These are phyloP conservation scores for Neodon shergylaensis DNA, from an alignment of 2,113 vertebrate genomes.

Conservation along the genomic window DNA sequence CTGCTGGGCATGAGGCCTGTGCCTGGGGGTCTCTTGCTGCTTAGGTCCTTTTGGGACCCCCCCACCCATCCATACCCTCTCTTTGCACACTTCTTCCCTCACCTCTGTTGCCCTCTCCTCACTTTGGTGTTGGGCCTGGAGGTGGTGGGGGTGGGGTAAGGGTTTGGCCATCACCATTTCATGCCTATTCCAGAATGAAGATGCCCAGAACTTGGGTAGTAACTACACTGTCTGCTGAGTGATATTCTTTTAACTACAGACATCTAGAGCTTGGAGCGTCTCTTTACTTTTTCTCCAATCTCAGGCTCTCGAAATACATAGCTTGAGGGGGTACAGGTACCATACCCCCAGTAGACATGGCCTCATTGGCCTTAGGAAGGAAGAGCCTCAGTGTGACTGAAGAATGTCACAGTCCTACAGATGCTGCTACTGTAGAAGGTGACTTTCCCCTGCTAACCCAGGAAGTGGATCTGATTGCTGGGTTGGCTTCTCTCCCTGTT, in stretches of 20 bases:
- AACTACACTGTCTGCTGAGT: neutral
- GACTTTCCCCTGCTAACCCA: neutral
- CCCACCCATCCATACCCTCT: constrained; percentile 24
- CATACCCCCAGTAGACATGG: neutral
- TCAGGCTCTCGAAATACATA: neutral
- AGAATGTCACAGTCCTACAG: rapidly evolving
- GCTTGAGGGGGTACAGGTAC: neutral
- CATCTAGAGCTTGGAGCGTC: neutral
- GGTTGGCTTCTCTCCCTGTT: neutral
- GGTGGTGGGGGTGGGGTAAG: constrained; percentile 15
- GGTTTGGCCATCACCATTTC: constrained; percentile 76
- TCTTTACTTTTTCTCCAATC: neutral
- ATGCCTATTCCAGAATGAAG: constrained; percentile 68
- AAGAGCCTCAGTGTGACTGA: neutral
- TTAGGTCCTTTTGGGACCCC: constrained; percentile 69
- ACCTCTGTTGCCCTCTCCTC: constrained; percentile 20
- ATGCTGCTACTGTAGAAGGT: neutral
- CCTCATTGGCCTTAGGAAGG: neutral
- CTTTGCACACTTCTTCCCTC: constrained; percentile 72
- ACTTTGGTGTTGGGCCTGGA: constrained; percentile 60
- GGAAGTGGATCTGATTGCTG: neutral
- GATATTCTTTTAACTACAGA: constrained; percentile 47
- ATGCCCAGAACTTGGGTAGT: constrained; percentile 30
- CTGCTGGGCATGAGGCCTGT: constrained; percentile 23
- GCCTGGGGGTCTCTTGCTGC: constrained; percentile 73